These are phyloP conservation scores for Noctua pronuba DNA, from an alignment of 2,888 invertebrate species.

Conservation along the genomic window DNA sequence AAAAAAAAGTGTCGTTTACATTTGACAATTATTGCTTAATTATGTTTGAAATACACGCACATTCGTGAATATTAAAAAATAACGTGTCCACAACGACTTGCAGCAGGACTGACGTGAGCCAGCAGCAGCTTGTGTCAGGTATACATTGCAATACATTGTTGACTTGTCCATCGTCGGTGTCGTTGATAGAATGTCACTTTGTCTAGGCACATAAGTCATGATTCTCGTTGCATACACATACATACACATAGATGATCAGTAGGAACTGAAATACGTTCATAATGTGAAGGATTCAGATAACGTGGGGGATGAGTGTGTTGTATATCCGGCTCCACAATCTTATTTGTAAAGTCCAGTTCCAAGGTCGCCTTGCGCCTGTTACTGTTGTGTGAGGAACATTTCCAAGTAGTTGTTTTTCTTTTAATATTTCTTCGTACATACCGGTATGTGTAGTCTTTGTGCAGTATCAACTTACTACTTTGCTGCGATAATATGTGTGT, in stretches of 20 bases:
- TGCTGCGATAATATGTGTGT: background rate
- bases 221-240: background rate
- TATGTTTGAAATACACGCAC: no score
- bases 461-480: background rate
- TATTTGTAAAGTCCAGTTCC: background rate
- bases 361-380: background rate
- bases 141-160: no score
- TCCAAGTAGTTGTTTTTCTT: background rate
- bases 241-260: background rate
- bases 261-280: background rate
- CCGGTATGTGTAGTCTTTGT: background rate
- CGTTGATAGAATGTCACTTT: background rate
- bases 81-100: background rate
- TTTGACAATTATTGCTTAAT: no score
- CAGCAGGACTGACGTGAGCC: background rate
- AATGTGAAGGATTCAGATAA: background rate
- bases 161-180: background rate
- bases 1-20: no score
- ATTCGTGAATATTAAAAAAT: no score
- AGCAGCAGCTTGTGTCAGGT: background rate
- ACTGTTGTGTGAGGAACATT: background rate
- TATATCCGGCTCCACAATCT: background rate
- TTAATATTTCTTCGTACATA: background rate
- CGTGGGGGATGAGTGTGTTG: background rate
- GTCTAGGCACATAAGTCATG: background rate